Base-by-base conservation (phyloP, 2,888 invertebrate genomes). In the Synergus umbraculus region DNA sequence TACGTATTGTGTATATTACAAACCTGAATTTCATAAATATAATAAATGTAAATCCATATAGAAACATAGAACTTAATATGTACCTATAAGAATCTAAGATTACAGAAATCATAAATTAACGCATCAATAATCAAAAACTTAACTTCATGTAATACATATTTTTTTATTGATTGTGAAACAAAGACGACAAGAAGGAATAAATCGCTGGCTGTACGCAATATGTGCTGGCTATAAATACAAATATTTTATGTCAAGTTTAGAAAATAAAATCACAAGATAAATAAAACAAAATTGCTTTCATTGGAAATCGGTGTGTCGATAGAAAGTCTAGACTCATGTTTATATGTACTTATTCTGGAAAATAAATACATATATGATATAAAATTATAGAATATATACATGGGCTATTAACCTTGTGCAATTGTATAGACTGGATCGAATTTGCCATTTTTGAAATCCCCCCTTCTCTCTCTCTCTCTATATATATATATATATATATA, bases 341-440 rank as follows among this genome's bases (percentile, higher is more conserved):
- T 46, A 29, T 29, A 22, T 22, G 22, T 22, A 37, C 73, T 73
- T 73, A 10, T 15, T 18, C 7, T 15, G 54, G 54, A 73, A 54
- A 73, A 54, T 54, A 73, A 73, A 29, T 29, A 29, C 22, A 54
- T n/a, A 9, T 73, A 7, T 73, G 73, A 73, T 73, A 73, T 54
- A 73, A 15, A 73, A 73, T 54, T 29, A 54, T 15, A 37, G 15
- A n/a, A 73, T 73, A 54, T 44, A 66, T 44, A 7, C 0, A 66
- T 69, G 41, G n/a, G 18, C 73, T 73, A 22, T 22, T 22, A 73
- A 73, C 73, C 73, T 73, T 73, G 10, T 73, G 37, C 73, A 73
- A 73, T 73, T 73, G 73, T 54, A 58, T 49, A 37, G 54, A 73
- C 73, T 54, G 54, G 54, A 73, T 54, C 41, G 41, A 41, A 10